Percentiles rank a stretch among this genome's conserved stretches.
Conservation (phyloP, 2,797 vertebrate genomes). For the Glyptemys insculpta region DNA sequence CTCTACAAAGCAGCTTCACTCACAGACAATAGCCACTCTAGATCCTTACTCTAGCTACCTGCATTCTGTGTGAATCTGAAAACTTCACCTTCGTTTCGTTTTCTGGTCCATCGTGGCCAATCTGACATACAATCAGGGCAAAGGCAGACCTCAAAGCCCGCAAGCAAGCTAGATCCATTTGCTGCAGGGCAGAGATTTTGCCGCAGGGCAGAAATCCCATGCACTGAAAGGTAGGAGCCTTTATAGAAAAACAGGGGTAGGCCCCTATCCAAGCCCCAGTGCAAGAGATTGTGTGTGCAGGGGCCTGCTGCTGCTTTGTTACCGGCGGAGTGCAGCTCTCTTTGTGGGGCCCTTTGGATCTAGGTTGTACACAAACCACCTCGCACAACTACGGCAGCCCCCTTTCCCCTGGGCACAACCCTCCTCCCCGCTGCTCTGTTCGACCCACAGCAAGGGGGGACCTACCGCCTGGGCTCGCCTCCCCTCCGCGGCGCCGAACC, state of each 20-base stretch:
- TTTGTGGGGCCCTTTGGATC: not conserved
- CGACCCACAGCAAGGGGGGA: not conserved
- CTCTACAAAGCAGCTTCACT: not conserved
- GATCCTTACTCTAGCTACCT: not conserved
- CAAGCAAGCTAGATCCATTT: not conserved
- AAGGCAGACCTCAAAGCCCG: not conserved
- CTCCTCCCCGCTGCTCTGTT: not conserved
- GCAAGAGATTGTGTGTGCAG: too few species aligned
- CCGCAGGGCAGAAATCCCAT: not conserved
- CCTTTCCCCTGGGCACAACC: not conserved
- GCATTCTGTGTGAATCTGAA: not conserved
- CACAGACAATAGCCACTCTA: not conserved
- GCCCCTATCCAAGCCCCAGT: not conserved
- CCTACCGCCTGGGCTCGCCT: not conserved
- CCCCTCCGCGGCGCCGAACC: not conserved
- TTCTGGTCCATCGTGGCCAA: not conserved
- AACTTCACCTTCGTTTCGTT: not conserved
- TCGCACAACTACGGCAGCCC: not conserved
- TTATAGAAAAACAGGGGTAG: not conserved
- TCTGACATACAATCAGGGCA: not conserved
- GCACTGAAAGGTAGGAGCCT: not conserved
- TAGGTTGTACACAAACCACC: not conserved
- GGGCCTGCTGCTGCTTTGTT: not conserved
- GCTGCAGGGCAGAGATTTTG: not conserved
- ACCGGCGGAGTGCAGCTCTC: not conserved